Conservation (phyloP, 1,140 invertebrate genomes). For the Dysdera silvatica region DNA sequence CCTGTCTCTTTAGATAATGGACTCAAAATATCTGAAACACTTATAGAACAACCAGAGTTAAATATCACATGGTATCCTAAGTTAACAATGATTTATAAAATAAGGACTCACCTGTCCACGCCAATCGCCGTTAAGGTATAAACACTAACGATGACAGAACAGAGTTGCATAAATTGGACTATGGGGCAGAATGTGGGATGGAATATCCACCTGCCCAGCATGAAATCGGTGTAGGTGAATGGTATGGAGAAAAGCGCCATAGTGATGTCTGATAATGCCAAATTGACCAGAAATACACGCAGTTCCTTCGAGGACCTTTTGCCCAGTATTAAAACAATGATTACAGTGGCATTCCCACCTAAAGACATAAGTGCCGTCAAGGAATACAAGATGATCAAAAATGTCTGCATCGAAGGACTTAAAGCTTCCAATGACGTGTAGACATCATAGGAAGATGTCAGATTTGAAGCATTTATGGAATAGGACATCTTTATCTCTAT, state of each 20-base stretch:
- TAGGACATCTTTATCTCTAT: too few relatives aligned
- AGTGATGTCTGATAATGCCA: constrained; percentile 44
- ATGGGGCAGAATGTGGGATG: constrained; percentile 43
- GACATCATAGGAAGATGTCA: too few relatives aligned
- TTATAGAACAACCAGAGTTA: too few relatives aligned
- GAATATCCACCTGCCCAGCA: constrained; percentile 45
- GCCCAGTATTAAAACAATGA: constrained; percentile 41
- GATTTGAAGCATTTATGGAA: too few relatives aligned
- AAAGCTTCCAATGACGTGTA: constrained; percentile 29
- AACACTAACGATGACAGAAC: constrained; percentile 44
- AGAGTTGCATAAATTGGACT: constrained; percentile 44
- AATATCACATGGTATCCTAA: too few relatives aligned
- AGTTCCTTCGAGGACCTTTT: constrained; percentile 41
- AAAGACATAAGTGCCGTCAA: constrained; percentile 41
- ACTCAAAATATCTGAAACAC: too few relatives aligned
- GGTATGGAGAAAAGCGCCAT: constrained; percentile 48
- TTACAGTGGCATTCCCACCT: constrained; percentile 42
- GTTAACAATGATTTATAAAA: neutral
- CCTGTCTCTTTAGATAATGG: too few relatives aligned
- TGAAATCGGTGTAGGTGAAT: constrained; percentile 47
- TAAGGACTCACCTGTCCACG: constrained; percentile 42
- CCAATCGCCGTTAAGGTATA: constrained; percentile 46
- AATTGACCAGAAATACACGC: constrained; percentile 44
- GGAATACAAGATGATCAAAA: constrained; percentile 41
- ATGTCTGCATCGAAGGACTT: constrained; percentile 35